phyloP scores from a whole-genome alignment of 2,888 invertebrate genomes.

The Barypeithes pellucidus region DNA sequence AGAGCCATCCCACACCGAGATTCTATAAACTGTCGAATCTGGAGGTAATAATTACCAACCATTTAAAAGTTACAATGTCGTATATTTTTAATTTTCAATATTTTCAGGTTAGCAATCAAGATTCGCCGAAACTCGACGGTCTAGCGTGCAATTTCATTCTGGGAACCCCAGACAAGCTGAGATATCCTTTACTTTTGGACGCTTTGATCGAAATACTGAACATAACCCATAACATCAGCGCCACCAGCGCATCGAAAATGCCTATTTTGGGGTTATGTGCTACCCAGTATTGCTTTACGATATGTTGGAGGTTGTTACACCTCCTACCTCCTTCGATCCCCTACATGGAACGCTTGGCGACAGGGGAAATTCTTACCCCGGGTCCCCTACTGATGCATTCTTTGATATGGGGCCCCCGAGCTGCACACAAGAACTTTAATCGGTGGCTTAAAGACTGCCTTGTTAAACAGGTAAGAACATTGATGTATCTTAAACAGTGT shows the following conservation, averaged over 20 bases:
- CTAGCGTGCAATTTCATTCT: constrained; percentile 95
- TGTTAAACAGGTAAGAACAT: constrained; percentile 77
- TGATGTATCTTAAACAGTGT: too few relatives aligned
- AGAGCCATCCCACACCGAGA: constrained; percentile 86
- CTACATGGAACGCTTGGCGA: constrained; percentile 86
- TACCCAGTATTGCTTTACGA: constrained; percentile 92
- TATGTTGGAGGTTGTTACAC: constrained; percentile 88
- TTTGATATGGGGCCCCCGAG: constrained; percentile 90
- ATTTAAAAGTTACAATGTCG: too few relatives aligned
- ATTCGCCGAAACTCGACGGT: constrained; percentile 93
- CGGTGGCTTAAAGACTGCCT: constrained; percentile 94
- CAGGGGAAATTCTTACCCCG: constrained; percentile 78
- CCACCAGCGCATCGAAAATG: constrained; percentile 67
- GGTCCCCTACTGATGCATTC: constrained; percentile 85
- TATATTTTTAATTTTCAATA: constrained; percentile 30
- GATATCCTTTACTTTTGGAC: constrained; percentile 90
- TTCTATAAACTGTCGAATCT: constrained; percentile 92
- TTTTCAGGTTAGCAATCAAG: constrained; percentile 74
- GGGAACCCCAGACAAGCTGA: constrained; percentile 92
- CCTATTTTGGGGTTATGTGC: constrained; percentile 82
- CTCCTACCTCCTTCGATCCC: constrained; percentile 92
- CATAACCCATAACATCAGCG: constrained; percentile 80
- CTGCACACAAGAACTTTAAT: constrained; percentile 87
- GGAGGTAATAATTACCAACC: constrained; percentile 73
- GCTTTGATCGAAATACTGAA: constrained; percentile 88